phyloP scores from a whole-genome alignment of 1,140 invertebrate species.

The Trachymyrmex cornetzi region DNA sequence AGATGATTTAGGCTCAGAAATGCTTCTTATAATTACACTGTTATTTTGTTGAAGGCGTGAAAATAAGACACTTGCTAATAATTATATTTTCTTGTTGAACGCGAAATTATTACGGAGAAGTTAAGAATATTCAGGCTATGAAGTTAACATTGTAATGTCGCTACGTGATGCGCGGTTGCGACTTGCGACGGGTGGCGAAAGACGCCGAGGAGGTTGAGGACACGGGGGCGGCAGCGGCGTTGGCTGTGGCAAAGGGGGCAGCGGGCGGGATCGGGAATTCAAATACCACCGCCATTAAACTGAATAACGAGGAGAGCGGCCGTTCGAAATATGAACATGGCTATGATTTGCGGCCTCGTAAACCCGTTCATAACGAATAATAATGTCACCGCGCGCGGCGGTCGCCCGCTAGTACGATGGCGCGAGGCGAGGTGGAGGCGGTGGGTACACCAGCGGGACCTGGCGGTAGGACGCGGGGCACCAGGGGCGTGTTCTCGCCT shows the following conservation, averaged over 20 bases:
- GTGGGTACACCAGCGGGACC: slow-evolving; percentile 39
- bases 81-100: slow-evolving; percentile 6
- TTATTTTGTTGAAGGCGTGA: background rate
- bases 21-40: background rate
- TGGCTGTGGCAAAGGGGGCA: slow-evolving; percentile 6
- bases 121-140: slow-evolving; percentile 24
- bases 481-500: slow-evolving; percentile 71
- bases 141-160: slow-evolving; percentile 62
- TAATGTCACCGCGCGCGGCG: slow-evolving; percentile 84
- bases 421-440: background rate
- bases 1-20: background rate
- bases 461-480: slow-evolving; percentile 20
- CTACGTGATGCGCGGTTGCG: slow-evolving; percentile 24
- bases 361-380: slow-evolving; percentile 87
- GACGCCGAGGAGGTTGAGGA: slow-evolving; percentile 36
- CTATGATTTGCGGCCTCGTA: slow-evolving; percentile 87
- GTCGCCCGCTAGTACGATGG: slow-evolving; percentile 48
- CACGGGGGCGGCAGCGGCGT: background rate
- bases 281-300: slow-evolving; percentile 86
- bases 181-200: slow-evolving; percentile 36
- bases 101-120: background rate
- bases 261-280: slow-evolving; percentile 84
- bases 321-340: slow-evolving; percentile 87
- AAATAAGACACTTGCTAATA: background rate
- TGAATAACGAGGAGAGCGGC: slow-evolving; percentile 86